Evolutionary conservation across 2,888 invertebrate species (phyloP), one percentile per base, ranked within the genome.

Genomic region (Sarcophaga caerulescens): DNA sequence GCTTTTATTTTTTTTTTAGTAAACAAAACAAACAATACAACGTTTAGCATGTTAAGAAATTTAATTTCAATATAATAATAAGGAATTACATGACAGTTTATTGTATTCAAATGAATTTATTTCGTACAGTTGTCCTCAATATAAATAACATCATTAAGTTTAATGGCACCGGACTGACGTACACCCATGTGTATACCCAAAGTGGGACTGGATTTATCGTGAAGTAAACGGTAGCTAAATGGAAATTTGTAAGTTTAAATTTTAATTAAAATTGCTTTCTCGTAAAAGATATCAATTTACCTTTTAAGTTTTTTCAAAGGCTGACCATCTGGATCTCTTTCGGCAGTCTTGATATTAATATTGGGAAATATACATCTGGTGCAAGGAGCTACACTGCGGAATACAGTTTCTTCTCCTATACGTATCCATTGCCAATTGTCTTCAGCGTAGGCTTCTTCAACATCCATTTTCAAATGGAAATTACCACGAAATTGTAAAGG

Each of bases 401-500:
- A 90, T 6, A 90, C 82, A 4, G 88, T 88, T 0, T 89, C 82
- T 3, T 89, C 80, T 44, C 88, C 89, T 77, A 97, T 95, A 91
- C 95, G 95, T 5, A 96, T 91, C 93, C 95, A 96, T 77, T 95
- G 94, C 96, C 96, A 97, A 8, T 93, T 92, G 89, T 97, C 96
- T 92, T 97, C 96, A 3, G 94, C 95, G 89, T 94, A 95, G 0
- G 96, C 92, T 68, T 92, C 89, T 2, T 94, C 94, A 0, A 95
- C 95, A 8, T 95, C 95, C 75, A 93, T 92, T 80, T 94, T 93
- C 4, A 97, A 92, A 8, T 96, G 93, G 89, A 97, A 96, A 92
- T 96, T 96, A 0, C 95, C 95, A 66, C 97, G 94, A 91, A 97
- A 97, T 87, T 95, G 94, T 12, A 94, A 92, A 1, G 94, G 90